These are phyloP conservation scores for Rhyzopertha dominica DNA, from an alignment of 1,140 invertebrate genomes.

Conservation along the genomic window DNA sequence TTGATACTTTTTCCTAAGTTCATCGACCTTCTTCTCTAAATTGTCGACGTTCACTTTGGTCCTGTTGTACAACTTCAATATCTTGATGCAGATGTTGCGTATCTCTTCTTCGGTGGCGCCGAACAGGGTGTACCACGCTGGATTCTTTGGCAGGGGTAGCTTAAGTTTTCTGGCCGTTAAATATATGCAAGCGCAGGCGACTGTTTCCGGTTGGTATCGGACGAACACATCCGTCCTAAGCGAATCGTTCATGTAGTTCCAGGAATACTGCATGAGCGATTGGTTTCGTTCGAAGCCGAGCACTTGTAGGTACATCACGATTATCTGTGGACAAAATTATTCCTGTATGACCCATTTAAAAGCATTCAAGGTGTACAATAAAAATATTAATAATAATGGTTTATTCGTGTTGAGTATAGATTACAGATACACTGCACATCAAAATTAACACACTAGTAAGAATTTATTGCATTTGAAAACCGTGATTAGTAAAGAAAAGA, in stretches of 20 bases:
- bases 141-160: conserved; percentile 78
- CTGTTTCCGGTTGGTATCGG: conserved; percentile 91
- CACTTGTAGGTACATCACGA: conserved; percentile 91
- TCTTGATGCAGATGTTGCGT: conserved; percentile 75
- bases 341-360: no score
- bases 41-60: conserved; percentile 71
- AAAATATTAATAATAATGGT: no score
- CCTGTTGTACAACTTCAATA: conserved; percentile 79
- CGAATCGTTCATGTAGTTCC: conserved; percentile 99
- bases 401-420: no score
- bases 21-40: conserved; percentile 70
- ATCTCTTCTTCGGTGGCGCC: conserved; percentile 79
- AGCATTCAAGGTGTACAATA: no score
- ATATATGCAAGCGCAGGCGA: conserved; percentile 98
- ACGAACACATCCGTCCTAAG: conserved; percentile 95
- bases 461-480: no score
- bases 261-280: conserved; percentile 86
- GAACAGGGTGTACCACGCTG: conserved; percentile 86
- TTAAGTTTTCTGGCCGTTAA: conserved; percentile 84
- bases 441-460: no score
- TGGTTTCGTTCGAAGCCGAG: conserved; percentile 80
- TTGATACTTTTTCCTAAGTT: conserved; percentile 67
- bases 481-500: no score
- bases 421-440: no score
- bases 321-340: no score